A percentile compares a stretch with the other conserved stretches of the same genome.
These are phyloP conservation scores for Pollachius pollachius DNA, from an alignment of 2,113 vertebrate species.

Conservation along the genomic window DNA sequence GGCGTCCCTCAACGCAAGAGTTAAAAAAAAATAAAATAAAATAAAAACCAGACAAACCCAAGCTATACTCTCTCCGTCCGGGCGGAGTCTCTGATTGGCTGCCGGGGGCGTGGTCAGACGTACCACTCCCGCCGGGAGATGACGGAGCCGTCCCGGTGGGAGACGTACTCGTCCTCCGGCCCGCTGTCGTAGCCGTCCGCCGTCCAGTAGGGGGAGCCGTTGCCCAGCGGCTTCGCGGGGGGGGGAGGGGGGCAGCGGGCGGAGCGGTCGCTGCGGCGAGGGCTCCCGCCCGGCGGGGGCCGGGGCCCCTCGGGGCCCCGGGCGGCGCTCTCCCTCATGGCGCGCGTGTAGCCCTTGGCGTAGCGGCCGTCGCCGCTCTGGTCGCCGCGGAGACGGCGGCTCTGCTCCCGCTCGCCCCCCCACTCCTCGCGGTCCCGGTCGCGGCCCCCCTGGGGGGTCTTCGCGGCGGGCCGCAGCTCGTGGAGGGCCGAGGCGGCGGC, in stretches of 20 bases:
- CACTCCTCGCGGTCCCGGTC: conserved; percentile 91
- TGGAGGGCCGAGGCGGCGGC: conserved; percentile 87
- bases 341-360: conserved; percentile 71
- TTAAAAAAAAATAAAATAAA: background rate
- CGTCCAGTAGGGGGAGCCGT: conserved; percentile 82
- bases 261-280: conserved; percentile 47
- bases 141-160: conserved; percentile 94
- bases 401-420: conserved; percentile 81
- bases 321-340: conserved; percentile 68
- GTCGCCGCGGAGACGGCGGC: conserved; percentile 35
- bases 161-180: conserved; percentile 91
- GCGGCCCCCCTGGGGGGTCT: conserved; percentile 80
- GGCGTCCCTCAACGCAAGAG: conserved; percentile 14
- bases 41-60: too few relatives aligned
- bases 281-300: conserved; percentile 73
- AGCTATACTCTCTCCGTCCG: conserved; percentile 1
- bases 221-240: conserved; percentile 52
- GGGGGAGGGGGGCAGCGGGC: conserved; percentile 69
- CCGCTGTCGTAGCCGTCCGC: conserved; percentile 86
- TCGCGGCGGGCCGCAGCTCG: conserved; percentile 80
- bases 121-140: conserved; percentile 99
- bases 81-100: background rate
- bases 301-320: conserved; percentile 43
- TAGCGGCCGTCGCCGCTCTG: conserved; percentile 58
- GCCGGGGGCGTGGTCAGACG: conserved; percentile 71